These are phyloP conservation scores for Cricetomys ansorgei DNA, from an alignment of 2,113 vertebrate genomes.

Conservation along the genomic window DNA sequence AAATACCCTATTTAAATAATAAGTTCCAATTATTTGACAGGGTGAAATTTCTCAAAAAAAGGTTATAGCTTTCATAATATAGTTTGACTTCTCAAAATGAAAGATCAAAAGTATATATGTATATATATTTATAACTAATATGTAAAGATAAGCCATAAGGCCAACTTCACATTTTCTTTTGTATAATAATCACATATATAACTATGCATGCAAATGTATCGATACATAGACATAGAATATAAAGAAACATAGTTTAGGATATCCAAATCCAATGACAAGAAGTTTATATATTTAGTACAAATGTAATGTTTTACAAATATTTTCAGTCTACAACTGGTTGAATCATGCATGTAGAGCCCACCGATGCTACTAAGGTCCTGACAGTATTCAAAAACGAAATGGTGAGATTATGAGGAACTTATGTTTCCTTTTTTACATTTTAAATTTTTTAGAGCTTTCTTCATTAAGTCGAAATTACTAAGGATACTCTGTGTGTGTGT, in stretches of 20 bases:
- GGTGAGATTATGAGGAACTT: conserved; percentile 31
- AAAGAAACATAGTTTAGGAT: background rate
- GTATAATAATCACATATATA: conserved; percentile 51
- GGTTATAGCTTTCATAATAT: conserved; percentile 29
- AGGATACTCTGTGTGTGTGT: background rate
- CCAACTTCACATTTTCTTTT: conserved; percentile 47
- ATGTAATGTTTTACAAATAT: background rate
- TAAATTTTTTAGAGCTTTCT: conserved; percentile 31
- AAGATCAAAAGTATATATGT: background rate
- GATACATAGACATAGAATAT: conserved; percentile 38
- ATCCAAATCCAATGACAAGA: background rate
- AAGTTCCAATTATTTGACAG: conserved; percentile 39
- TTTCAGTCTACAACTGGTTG: background rate
- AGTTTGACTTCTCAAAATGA: conserved; percentile 34
- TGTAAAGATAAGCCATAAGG: conserved; percentile 51
- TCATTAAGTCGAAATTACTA: conserved; percentile 45
- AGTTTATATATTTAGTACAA: background rate
- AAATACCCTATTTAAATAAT: too few relatives aligned
- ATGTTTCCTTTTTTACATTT: conserved; percentile 31
- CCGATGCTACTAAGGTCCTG: background rate
- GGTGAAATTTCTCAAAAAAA: conserved; percentile 53
- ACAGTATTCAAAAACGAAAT: conserved; percentile 39
- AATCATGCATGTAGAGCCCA: background rate
- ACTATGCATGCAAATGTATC: conserved; percentile 38
- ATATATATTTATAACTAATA: conserved; percentile 10